Evolutionary conservation across 2,797 vertebrate species (phyloP).

Genomic region (Crax fasciolata): DNA sequence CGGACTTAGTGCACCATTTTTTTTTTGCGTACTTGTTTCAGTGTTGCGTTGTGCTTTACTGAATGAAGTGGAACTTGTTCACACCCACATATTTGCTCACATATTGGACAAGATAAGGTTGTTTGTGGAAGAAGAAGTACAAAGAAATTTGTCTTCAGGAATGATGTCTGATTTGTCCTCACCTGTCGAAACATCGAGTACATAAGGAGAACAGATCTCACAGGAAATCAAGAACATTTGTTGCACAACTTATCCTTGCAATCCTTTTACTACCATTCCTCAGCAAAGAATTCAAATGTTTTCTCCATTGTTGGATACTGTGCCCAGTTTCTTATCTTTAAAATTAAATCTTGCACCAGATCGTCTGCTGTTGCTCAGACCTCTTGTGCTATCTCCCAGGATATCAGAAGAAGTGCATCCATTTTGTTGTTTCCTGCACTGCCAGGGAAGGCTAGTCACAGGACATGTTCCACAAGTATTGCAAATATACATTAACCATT

Average conservation of each 20-base stretch:
- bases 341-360: neutral
- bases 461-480: neutral
- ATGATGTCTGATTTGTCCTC: neutral
- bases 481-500: conserved; percentile 15
- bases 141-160: neutral
- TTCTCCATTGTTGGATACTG: neutral
- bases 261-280: neutral
- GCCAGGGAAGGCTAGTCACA: neutral
- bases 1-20: neutral
- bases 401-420: neutral
- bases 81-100: neutral
- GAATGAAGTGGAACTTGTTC: neutral
- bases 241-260: neutral
- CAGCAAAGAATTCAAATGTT: neutral
- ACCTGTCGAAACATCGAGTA: neutral
- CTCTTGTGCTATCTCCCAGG: neutral
- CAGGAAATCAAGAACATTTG: neutral
- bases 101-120: neutral
- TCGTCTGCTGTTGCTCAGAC: neutral
- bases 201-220: neutral
- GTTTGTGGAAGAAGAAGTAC: neutral
- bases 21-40: neutral
- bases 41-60: neutral
- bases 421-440: neutral
- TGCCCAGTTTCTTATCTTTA: neutral